Evolutionary conservation across 2,113 vertebrate genomes (phyloP).

Genomic region (Corynorhinus townsendii): DNA sequence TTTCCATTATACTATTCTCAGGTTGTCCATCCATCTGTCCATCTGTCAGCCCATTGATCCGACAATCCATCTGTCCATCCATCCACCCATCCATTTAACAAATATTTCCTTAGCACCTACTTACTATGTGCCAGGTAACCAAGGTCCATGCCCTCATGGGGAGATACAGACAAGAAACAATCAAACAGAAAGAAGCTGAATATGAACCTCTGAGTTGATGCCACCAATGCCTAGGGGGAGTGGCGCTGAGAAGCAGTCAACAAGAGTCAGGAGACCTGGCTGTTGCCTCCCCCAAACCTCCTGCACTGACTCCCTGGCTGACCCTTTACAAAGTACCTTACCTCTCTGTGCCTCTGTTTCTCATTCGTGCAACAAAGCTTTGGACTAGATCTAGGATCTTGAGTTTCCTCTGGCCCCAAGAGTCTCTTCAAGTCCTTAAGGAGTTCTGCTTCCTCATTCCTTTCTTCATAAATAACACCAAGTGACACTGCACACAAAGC

Average conservation of each 20-base stretch:
- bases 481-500: constrained; percentile 55
- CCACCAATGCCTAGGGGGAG: not conserved
- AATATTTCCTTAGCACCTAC: not conserved
- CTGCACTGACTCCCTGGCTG: not conserved
- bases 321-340: not conserved
- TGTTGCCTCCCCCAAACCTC: not conserved
- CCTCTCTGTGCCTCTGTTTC: not conserved
- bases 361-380: not conserved
- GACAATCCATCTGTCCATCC: not conserved
- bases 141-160: not conserved
- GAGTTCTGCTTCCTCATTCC: constrained; percentile 62
- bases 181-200: not conserved
- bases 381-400: not conserved
- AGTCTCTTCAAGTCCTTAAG: constrained; percentile 39
- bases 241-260: not conserved
- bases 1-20: not conserved
- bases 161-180: not conserved
- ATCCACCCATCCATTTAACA: not conserved
- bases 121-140: not conserved
- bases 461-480: constrained; percentile 63
- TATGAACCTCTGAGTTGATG: not conserved
- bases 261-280: not conserved
- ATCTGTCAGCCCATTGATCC: not conserved
- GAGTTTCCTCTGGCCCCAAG: not conserved
- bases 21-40: not conserved